phyloP scores from a whole-genome alignment of 2,888 invertebrate genomes.

The Spilarctia lutea region DNA sequence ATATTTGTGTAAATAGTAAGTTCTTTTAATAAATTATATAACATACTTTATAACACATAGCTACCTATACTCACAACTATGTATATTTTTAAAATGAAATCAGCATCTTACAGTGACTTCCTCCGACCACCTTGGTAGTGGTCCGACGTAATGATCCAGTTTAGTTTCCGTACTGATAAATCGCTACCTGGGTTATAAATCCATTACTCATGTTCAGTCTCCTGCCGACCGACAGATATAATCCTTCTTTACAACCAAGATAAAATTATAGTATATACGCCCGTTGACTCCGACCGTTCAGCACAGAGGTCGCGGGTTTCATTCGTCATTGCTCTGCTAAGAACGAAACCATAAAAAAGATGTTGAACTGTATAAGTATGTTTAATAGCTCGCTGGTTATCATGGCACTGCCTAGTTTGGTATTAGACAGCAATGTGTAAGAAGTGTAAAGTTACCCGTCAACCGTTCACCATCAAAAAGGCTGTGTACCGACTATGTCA shows the following conservation, averaged over 20 bases:
- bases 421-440: too few relatives aligned
- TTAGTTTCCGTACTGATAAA: slow-evolving; percentile 12
- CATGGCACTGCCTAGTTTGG: too few relatives aligned
- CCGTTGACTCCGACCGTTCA: not conserved
- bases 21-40: not conserved
- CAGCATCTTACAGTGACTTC: not conserved
- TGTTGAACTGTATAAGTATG: too few relatives aligned
- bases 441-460: not conserved
- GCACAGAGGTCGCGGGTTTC: not conserved
- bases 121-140: slow-evolving; percentile 3
- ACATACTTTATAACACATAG: too few relatives aligned
- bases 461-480: not conserved
- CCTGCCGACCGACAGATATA: slow-evolving; percentile 7
- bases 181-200: slow-evolving; percentile 12
- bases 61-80: not conserved
- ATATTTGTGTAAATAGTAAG: not conserved
- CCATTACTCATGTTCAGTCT: slow-evolving; percentile 12
- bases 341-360: too few relatives aligned
- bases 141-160: slow-evolving; percentile 8
- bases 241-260: not conserved
- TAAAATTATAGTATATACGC: not conserved
- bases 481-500: not conserved
- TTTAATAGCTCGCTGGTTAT: too few relatives aligned
- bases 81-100: not conserved
- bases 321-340: not conserved